Base-by-base conservation (phyloP, 2,888 invertebrate species). In the Tachystola acroxantha region DNA sequence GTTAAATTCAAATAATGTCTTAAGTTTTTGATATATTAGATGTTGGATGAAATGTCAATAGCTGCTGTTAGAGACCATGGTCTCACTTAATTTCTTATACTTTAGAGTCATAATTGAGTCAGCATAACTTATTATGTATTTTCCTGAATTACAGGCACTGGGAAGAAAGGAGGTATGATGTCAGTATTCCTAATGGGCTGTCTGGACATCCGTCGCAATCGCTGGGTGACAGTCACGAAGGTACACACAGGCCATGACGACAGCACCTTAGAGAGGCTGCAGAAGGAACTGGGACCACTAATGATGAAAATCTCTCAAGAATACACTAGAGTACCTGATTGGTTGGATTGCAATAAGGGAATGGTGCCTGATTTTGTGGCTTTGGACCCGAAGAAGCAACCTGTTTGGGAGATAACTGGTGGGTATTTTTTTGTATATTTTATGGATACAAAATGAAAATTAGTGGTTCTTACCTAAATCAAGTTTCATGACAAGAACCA, bases 181-280 rank as follows among this genome's bases (percentile, higher is more conserved):
- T 97, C 97, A 2, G 92, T 97, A 29, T 98, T 97, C 66, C 85
- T 98, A 10, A 97, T 98, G 96, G 98, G 98, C 0, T 96, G 96
- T 54, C 90, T 91, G 39, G 94, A 98, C 73, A 85, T 85, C 4
- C 67, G 60, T 0, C 85, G 87, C 2, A 82, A 82, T 29, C 82
- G 88, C 33, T 98, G 96, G 94, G 91, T 93, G 40, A 98, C 98
- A 0, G 98, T 98, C 0, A 96, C 97, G 0, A 98, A 98, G 88
- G 94, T 94, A 0, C 94, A 94, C 58, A 92, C 93, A 0, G 97
- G 97, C 0, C 93, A 96, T 43, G 97, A 97, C 61, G 97, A 98
- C 71, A 91, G 90, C 41, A 95, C 95, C 0, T 78, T 98, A 19
- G 93, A 94, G 25, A 81, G 89, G 42, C 81, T 98, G 3, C 97